Conservation (phyloP, 2,888 invertebrate genomes). For the Cyclophora punctaria region DNA sequence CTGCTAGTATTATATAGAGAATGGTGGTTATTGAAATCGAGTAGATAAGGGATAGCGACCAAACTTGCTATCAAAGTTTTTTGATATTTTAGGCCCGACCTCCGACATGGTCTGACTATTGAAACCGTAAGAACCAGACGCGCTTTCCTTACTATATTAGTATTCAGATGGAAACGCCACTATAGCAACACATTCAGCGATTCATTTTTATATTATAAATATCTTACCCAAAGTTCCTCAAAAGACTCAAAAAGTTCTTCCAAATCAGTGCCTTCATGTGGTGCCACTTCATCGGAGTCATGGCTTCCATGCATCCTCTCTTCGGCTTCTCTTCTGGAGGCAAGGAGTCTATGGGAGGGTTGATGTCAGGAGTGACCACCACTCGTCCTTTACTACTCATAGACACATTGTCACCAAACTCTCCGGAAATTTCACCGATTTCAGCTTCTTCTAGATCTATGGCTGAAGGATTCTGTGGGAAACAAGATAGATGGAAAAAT, state of each 20-base stretch:
- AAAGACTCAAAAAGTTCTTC: constrained; percentile 92
- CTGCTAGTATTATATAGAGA: too few species aligned
- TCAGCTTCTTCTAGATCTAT: constrained; percentile 81
- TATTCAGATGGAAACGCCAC: too few species aligned
- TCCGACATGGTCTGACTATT: too few species aligned
- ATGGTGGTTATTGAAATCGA: too few species aligned
- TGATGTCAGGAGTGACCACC: constrained; percentile 74
- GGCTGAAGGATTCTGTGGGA: constrained; percentile 72
- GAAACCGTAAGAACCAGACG: too few species aligned
- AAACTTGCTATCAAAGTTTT: too few species aligned
- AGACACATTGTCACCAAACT: constrained; percentile 90
- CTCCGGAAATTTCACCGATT: constrained; percentile 86
- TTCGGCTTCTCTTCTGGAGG: constrained; percentile 81
- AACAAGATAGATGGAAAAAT: too few species aligned
- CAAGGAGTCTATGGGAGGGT: constrained; percentile 71
- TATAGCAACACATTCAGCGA: too few species aligned
- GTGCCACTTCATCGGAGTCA: constrained; percentile 79
- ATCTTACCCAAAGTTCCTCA: constrained; percentile 85
- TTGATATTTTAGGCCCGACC: too few species aligned
- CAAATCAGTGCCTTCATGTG: constrained; percentile 89
- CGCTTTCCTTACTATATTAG: too few species aligned
- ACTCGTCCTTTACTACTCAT: constrained; percentile 82
- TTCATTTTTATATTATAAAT: too few species aligned
- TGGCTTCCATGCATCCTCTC: constrained; percentile 69
- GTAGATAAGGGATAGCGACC: too few species aligned